Base-by-base conservation (phyloP, 2,797 vertebrate genomes). In the Austrolebias charrua region DNA sequence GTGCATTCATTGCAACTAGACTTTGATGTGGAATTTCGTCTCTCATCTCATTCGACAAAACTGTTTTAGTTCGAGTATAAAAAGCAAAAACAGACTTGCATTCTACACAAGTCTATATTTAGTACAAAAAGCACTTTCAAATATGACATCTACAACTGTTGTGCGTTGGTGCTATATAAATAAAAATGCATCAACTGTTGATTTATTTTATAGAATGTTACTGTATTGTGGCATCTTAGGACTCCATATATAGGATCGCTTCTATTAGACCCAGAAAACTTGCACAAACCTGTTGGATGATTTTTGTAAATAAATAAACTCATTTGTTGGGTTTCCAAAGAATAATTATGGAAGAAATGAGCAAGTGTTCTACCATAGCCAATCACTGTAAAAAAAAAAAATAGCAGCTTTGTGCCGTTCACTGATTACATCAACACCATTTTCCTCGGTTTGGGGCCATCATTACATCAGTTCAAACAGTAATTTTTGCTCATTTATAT, bases 361-460 rank as follows among this genome's bases (percentile, higher is more conserved):
- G 79, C 69, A 15, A 67, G 71, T 63, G 80, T 42, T 66, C 40
- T 64, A 69, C 75, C 72, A 54, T 75, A 80, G 83, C 82, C 80
- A 89, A 89, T 90, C 88, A 89, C 81, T 75, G 75, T 61, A 69
- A 76, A 80, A 89, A 85, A 83, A 69, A 76, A 80, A 89, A 85
- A 83, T 79, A 63, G 61, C 69, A 38, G 70, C 79, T 88, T 88
- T 85, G 81, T 85, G 85, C 70, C 70, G 47, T 81, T 75, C 72
- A n/a, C 82, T 86, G 83, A 89, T 89, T 84, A 84, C 86, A 89
- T 91, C 86, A 88, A 84, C 85, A 73, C 79, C 80, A 89, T 88
- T 83, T 73, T 86, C 79, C 69, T 75, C 79, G 50, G 81, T 65
- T 56, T 70, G 74, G 55, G 58, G 73, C 81, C 88, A 81, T 88